Base-by-base conservation (phyloP, 2,113 vertebrate species). In the Micronycteris hirsuta region DNA sequence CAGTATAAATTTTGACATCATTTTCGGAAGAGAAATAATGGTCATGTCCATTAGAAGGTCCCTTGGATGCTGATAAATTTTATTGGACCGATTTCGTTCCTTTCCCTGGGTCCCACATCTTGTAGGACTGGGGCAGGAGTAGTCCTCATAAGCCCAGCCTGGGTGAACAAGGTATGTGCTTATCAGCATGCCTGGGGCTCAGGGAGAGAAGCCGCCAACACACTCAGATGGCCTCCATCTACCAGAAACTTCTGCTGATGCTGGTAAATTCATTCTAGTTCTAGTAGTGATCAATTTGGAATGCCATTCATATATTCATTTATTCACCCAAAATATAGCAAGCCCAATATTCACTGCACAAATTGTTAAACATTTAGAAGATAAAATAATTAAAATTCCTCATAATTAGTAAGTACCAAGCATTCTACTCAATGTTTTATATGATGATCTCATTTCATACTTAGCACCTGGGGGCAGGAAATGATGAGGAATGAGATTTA, bases 331-430 rank as follows among this genome's bases (percentile, higher is more conserved):
- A n/a, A 76, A 87, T 26, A 15, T 49, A 41, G 56, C 28, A 11
- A 22, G 1, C 12, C 13, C 7, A 19, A 11, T 38, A 45, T 8
- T 83, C 49, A 56, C 19, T 41, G 43, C 0, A 9, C 16, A 58
- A 45, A 8, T 3, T 80, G 20, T 45, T 63, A 28, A 85, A 58
- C 22, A 70, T 6, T 24, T n/a, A 89, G 24, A 56, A 68, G 31
- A 91, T 20, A 36, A 70, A 82, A 33, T 81, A 38, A 88, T 22
- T 87, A 49, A 58, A 65, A 92, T 52, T 82, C 22, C 16, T 4
- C 7, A 24, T 33, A 5, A 74, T 76, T 43, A 74, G 74, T 61
- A 26, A 56, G n/a, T 45, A 43, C 33, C 89, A 94, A 26, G 10
- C 8, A 63, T n/a, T 28, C 13, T 38, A 14, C 16, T 52, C 45